Percentiles rank a stretch among this genome's conserved stretches.
phyloP scores from a whole-genome alignment of 2,797 vertebrate genomes.

The Margarornis squamiger region DNA sequence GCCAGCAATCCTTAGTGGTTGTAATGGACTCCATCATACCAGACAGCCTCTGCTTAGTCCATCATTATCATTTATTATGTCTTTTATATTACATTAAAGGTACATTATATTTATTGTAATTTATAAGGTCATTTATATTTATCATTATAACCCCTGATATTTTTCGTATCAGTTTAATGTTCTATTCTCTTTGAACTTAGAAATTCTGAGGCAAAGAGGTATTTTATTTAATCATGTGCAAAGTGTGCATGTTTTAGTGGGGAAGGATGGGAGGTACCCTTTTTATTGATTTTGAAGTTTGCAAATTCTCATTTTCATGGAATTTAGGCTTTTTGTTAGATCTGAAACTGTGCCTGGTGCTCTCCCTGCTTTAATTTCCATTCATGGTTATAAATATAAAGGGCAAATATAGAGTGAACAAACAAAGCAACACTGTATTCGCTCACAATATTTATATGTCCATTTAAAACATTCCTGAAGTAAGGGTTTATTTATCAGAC shows the following conservation, averaged over 20 bases:
- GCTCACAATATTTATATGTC: not conserved
- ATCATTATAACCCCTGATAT: not conserved
- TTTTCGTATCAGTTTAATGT: not conserved
- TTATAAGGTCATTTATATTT: not conserved
- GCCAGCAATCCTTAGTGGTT: not conserved
- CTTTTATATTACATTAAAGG: not conserved
- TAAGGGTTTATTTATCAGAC: not conserved
- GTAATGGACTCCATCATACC: not conserved
- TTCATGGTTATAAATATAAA: not conserved
- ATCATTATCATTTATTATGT: not conserved
- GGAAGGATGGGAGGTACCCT: accelerated
- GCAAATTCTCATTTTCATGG: not conserved
- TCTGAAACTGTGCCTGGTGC: not conserved
- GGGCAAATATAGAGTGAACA: not conserved
- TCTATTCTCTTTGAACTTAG: not conserved
- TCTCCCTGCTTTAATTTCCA: not conserved
- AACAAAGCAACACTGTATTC: not conserved
- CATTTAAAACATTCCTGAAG: not conserved
- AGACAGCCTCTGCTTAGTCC: not conserved
- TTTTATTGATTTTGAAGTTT: not conserved
- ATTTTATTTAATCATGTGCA: not conserved
- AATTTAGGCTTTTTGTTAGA: not conserved
- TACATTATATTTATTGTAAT: not conserved
- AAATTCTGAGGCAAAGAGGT: not conserved
- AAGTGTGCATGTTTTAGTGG: not conserved